Evolutionary conservation across 2,113 vertebrate genomes (phyloP).

Genomic region (Arvicanthis niloticus): DNA sequence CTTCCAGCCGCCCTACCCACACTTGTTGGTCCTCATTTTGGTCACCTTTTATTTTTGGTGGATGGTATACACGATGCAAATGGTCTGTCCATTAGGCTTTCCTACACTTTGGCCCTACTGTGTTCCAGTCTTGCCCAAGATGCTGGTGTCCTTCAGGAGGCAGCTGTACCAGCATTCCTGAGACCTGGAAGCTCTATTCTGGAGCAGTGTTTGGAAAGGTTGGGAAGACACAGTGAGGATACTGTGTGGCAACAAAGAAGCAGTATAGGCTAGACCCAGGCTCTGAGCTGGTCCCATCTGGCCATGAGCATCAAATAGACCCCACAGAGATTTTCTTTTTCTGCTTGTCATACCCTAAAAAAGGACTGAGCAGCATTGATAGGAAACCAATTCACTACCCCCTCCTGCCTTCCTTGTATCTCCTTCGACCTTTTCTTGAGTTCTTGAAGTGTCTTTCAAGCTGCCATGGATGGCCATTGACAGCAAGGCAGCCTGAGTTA

Average conservation of each 20-base stretch:
- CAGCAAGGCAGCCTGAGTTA: not conserved
- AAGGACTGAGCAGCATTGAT: not conserved
- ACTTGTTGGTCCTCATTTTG: not conserved
- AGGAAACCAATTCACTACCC: not conserved
- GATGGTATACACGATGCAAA: not conserved
- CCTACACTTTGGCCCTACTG: not conserved
- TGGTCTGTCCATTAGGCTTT: not conserved
- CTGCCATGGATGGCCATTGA: not conserved
- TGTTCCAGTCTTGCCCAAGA: not conserved
- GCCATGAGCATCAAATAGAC: not conserved
- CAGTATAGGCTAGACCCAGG: not conserved
- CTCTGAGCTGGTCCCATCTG: not conserved
- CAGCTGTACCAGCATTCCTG: not conserved
- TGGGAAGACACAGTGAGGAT: not conserved
- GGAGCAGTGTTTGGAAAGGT: too few species aligned
- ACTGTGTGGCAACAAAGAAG: not conserved
- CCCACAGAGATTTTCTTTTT: not conserved
- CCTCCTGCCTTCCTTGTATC: not conserved
- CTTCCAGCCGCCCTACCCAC: too few species aligned
- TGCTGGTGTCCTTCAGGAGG: not conserved
- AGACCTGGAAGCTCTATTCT: not conserved
- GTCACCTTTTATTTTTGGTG: not conserved
- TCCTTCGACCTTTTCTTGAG: not conserved
- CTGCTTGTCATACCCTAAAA: not conserved
- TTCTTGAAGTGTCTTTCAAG: conserved; percentile 11